Conservation (phyloP, 2,888 invertebrate genomes). For the Xanthostigma xanthostigma region DNA sequence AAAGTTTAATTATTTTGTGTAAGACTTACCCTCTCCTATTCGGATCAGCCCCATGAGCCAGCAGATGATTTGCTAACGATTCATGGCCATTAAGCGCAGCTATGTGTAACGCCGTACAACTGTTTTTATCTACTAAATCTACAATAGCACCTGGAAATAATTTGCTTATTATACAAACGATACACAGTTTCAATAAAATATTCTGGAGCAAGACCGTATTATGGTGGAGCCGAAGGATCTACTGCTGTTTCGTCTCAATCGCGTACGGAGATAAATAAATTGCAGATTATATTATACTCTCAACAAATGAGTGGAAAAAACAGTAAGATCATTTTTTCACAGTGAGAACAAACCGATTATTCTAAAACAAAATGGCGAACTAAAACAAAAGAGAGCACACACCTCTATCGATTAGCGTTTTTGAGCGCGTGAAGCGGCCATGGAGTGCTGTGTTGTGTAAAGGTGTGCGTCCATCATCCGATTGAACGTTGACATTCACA, state of each 20-base stretch:
- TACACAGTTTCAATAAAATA: too few species aligned
- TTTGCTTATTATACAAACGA: too few species aligned
- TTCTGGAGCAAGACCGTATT: too few species aligned
- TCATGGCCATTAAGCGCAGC: conserved; percentile 46
- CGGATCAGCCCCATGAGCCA: conserved; percentile 33
- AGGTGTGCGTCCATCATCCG: conserved; percentile 41
- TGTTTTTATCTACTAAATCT: conserved; percentile 39
- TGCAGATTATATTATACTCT: too few species aligned
- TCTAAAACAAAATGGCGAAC: background rate
- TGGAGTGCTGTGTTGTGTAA: conserved; percentile 52
- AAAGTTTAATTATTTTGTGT: background rate
- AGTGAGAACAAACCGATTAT: background rate
- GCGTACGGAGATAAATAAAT: too few species aligned
- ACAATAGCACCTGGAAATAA: conserved; percentile 30
- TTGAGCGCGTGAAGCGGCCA: conserved; percentile 44
- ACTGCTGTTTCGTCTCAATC: too few species aligned
- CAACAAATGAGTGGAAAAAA: too few species aligned
- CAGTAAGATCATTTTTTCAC: too few species aligned
- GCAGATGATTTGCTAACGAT: conserved; percentile 33
- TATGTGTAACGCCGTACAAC: conserved; percentile 45
- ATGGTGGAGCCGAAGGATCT: too few species aligned
- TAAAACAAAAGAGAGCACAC: conserved; percentile 12
- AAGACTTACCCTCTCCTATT: conserved; percentile 26
- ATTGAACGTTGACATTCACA: conserved; percentile 37
- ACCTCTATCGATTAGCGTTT: conserved; percentile 43